Evolutionary conservation across 2,888 invertebrate species (phyloP).

Genomic region (Gerris lacustris): DNA sequence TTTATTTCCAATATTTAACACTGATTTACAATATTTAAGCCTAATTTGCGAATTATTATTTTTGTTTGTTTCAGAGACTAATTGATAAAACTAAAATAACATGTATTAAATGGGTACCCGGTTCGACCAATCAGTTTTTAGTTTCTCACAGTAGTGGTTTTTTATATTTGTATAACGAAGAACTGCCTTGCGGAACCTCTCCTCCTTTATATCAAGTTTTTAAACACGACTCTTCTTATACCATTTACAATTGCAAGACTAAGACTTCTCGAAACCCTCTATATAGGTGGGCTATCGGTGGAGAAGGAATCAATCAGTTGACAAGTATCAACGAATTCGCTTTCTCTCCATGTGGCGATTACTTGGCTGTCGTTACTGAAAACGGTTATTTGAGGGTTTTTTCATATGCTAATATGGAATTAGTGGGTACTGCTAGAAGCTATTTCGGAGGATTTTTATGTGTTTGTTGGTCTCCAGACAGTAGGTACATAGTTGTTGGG

Average conservation of each 20-base stretch:
- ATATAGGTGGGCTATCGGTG: conserved; percentile 78
- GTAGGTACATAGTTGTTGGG: conserved; percentile 86
- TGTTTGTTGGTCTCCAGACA: conserved; percentile 96
- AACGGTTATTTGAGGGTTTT: conserved; percentile 92
- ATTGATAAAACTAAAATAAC: conserved; percentile 92
- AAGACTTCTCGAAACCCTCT: conserved; percentile 92
- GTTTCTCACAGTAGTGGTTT: conserved; percentile 92
- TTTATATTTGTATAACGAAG: conserved; percentile 95
- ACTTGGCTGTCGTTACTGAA: conserved; percentile 86
- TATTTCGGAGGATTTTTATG: conserved; percentile 97
- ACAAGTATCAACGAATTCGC: conserved; percentile 84
- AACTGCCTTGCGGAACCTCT: conserved; percentile 76
- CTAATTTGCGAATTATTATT: no score
- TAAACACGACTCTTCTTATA: conserved; percentile 86
- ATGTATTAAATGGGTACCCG: conserved; percentile 95
- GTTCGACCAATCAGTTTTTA: conserved; percentile 83
- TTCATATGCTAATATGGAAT: conserved; percentile 94
- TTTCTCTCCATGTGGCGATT: conserved; percentile 87
- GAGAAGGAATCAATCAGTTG: conserved; percentile 47
- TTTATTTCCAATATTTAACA: no score
- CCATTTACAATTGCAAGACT: conserved; percentile 89
- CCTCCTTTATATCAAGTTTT: conserved; percentile 90
- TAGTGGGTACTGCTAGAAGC: conserved; percentile 82
- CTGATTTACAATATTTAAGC: no score
- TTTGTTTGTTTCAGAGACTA: conserved; percentile 53